Percentiles rank a stretch among this genome's conserved stretches.
Conservation (phyloP, 2,888 invertebrate genomes). For the Neoscelio sp. region DNA sequence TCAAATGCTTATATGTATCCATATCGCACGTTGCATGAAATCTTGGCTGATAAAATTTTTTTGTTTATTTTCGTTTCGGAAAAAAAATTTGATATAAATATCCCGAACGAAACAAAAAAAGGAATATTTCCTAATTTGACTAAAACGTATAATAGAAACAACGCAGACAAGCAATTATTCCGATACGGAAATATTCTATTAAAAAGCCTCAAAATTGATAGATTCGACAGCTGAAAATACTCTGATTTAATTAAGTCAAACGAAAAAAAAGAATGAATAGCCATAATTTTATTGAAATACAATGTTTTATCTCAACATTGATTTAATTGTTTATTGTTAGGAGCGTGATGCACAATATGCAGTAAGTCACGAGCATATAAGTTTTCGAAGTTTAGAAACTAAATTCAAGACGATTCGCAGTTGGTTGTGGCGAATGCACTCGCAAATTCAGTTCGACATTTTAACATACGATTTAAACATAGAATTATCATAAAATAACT, state of each 20-base stretch:
- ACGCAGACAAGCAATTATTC: no score
- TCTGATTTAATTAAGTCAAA: no score
- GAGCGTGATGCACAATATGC: conserved; percentile 54
- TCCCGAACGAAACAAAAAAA: no score
- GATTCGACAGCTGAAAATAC: no score
- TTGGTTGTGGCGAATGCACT: conserved; percentile 58
- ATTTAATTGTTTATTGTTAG: conserved; percentile 59
- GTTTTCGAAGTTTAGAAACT: conserved; percentile 60
- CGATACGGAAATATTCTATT: no score
- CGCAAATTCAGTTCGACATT: conserved; percentile 64
- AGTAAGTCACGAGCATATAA: conserved; percentile 60
- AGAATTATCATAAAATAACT: conserved; percentile 61
- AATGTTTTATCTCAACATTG: conserved; percentile 54
- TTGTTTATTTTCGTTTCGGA: background rate
- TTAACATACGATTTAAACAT: conserved; percentile 62
- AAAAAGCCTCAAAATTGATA: no score
- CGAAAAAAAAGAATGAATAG: conserved; percentile 33
- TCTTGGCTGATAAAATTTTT: conserved; percentile 53
- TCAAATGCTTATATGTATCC: conserved; percentile 58
- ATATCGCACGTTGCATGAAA: conserved; percentile 25
- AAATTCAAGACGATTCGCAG: conserved; percentile 47
- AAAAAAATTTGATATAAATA: background rate
- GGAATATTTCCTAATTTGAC: no score
- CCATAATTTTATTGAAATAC: conserved; percentile 46
- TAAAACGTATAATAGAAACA: no score